Evolutionary conservation across 92 coral and sea anemone genomes (phyloP), one percentile per base, ranked within the genome.

Genomic region (Isaurus tuberculatus): DNA sequence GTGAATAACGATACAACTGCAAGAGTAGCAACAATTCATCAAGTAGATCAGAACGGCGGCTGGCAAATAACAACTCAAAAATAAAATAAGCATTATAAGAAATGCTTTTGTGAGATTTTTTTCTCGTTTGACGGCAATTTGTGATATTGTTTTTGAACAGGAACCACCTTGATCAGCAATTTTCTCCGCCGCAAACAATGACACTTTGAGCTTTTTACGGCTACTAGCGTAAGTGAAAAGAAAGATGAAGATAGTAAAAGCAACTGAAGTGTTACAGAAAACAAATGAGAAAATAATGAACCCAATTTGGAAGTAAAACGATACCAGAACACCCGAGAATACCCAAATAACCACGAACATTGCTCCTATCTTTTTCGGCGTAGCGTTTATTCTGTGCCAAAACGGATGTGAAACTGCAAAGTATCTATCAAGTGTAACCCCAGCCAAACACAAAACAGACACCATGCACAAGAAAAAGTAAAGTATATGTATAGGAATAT

Each of bases 361-460:
- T 37, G 8, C 48, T 14, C 34, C 17, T n/a, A 77, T 70, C 25
- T 58, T 77, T 33, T 77, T 57, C 15, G 82, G 69, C 0, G 82
- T 77, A 8, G 70, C 82, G 16, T 43, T 77, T 0, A 42, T 16
- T 32, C 82, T 57, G 53, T 75, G 60, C 82, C 70, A 77, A 27
- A 77, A 28, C 4, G 82, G 82, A 44, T 34, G 70, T 32, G 82
- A 77, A 31, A 77, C 36, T 19, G 82, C 82, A 6, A 77, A 46
- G 58, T 77, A 77, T 58, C 82, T 77, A 34, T 77, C 82, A 34
- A 77, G 23, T 14, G 82, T 58, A n/a, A 77, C 2, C 46, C 55
- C 82, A 19, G 70, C 82, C 48, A 77, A 61, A 32, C 82, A 57
- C 23, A 58, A 43, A 17, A 77, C 82, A 5, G 82, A 77, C n/a